A percentile compares a stretch with the other conserved stretches of the same genome.
Conservation (phyloP, 2,888 invertebrate species). For the Tachina fera region DNA sequence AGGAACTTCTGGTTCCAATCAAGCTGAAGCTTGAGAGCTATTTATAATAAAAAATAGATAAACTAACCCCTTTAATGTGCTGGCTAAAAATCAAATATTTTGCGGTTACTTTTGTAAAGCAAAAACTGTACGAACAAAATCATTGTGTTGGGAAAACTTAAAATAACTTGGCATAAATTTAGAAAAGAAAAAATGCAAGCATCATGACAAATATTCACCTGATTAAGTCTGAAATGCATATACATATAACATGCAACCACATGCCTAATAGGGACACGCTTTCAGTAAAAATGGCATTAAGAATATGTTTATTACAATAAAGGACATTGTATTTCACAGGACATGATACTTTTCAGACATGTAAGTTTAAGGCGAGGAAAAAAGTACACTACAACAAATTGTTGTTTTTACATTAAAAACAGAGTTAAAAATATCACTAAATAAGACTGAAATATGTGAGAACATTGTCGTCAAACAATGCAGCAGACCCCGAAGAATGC, state of each 20-base stretch:
- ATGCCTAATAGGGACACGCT: constrained; percentile 9
- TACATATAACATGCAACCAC: constrained; percentile 22
- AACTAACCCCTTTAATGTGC: constrained; percentile 24
- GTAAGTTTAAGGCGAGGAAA: not conserved
- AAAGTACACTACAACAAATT: not conserved
- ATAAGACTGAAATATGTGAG: too few relatives aligned
- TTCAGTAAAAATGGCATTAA: constrained; percentile 1
- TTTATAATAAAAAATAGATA: not conserved
- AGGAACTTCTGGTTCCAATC: too few relatives aligned
- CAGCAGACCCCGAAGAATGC: too few relatives aligned
- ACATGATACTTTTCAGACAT: not conserved
- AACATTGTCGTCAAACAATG: too few relatives aligned
- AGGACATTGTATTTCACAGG: not conserved
- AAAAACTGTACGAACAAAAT: not conserved
- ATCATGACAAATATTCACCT: constrained; percentile 25
- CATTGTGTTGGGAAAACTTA: constrained; percentile 7
- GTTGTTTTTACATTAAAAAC: not conserved
- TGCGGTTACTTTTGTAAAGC: constrained; percentile 1
- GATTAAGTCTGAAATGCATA: constrained; percentile 30
- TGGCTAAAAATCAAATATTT: not conserved
- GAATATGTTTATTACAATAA: constrained; percentile 3
- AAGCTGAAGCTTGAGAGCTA: too few relatives aligned
- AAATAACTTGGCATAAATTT: constrained; percentile 27
- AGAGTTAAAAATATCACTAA: too few relatives aligned
- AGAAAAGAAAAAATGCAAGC: not conserved